Conservation (phyloP, 2,113 vertebrate species). For the Oryzias woworae region DNA sequence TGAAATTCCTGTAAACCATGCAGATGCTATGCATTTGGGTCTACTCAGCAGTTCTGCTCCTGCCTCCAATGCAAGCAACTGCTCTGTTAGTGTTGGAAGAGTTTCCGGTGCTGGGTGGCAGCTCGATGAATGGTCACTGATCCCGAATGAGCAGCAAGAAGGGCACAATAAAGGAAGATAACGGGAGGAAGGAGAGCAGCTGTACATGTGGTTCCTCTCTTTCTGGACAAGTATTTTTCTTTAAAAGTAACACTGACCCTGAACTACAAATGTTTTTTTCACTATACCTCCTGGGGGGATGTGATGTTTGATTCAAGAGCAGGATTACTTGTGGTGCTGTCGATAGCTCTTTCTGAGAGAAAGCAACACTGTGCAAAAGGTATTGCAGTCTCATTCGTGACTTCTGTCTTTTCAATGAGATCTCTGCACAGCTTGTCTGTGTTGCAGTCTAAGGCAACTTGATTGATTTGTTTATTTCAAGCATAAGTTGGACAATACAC, state of each 20-base stretch:
- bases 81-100: slow-evolving; percentile 19
- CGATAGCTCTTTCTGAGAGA: slow-evolving; percentile 34
- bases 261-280: slow-evolving; percentile 37
- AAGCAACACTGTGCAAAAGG: slow-evolving; percentile 22
- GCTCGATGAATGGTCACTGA: slow-evolving; percentile 13
- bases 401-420: slow-evolving; percentile 63
- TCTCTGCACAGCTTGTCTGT: slow-evolving; percentile 42
- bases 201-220: slow-evolving; percentile 8
- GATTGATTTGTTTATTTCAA: not conserved
- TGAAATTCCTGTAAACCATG: slow-evolving; percentile 26
- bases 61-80: slow-evolving; percentile 28
- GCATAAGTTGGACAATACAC: too few species aligned
- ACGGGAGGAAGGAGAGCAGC: not conserved
- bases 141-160: slow-evolving; percentile 24
- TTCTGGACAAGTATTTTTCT: slow-evolving; percentile 12
- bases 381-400: slow-evolving; percentile 42
- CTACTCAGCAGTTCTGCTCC: slow-evolving; percentile 29
- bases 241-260: slow-evolving; percentile 40
- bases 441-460: slow-evolving; percentile 18
- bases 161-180: slow-evolving; percentile 15
- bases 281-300: slow-evolving; percentile 19
- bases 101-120: slow-evolving; percentile 34
- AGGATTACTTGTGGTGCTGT: slow-evolving; percentile 29
- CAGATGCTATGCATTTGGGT: slow-evolving; percentile 29
- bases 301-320: slow-evolving; percentile 24